phyloP scores from a whole-genome alignment of 37 sponge, comb jelly and placozoan species.

The Bolinopsis microptera region DNA sequence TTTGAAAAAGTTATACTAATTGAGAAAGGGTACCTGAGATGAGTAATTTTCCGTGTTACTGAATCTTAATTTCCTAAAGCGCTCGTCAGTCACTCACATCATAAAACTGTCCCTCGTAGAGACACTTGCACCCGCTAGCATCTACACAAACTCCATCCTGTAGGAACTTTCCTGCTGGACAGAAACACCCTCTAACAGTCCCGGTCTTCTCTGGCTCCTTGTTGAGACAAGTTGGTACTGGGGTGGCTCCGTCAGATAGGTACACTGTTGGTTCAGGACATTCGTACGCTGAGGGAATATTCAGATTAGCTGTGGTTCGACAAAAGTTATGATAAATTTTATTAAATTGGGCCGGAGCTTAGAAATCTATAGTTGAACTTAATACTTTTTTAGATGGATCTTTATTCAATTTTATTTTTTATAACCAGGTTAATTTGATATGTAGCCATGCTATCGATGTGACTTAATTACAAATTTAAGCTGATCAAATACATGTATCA shows the following conservation, averaged over 20 bases:
- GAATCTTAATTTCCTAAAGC: no score
- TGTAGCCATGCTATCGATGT: no score
- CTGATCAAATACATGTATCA: no score
- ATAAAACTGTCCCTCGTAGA: conserved; percentile 53
- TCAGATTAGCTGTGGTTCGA: no score
- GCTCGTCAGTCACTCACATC: neutral
- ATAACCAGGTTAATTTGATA: no score
- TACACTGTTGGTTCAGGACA: neutral
- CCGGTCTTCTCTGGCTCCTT: neutral
- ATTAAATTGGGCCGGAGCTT: no score
- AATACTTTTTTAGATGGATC: neutral
- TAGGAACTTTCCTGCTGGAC: neutral
- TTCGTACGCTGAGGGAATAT: conserved; percentile 19
- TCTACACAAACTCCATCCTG: conserved; percentile 26
- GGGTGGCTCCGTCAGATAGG: neutral
- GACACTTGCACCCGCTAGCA: conserved; percentile 36
- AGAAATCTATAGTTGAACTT: neutral
- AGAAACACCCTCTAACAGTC: conserved; percentile 25
- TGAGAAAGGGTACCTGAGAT: no score
- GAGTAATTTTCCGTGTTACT: no score
- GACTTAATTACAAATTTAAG: no score
- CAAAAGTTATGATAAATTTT: no score
- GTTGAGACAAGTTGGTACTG: conserved; percentile 32
- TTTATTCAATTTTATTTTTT: no score
- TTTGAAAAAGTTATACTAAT: no score